These are phyloP conservation scores for Hypotaenidia philippensis DNA, from an alignment of 2,797 vertebrate species.

Conservation along the genomic window DNA sequence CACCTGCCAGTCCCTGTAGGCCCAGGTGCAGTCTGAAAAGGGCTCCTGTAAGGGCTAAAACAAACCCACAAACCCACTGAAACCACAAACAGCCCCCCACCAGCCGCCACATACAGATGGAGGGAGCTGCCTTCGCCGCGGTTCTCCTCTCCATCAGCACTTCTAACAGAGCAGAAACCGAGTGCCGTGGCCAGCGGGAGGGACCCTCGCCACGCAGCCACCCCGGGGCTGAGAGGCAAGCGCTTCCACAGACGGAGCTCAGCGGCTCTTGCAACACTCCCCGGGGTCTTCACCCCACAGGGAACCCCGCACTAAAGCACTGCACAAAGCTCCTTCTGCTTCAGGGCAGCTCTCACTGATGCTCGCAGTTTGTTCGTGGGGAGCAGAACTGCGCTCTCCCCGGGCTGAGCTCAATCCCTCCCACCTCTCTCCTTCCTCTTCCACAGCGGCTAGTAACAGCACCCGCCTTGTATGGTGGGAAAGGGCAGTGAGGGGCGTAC, in stretches of 20 bases:
- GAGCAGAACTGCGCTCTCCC: background rate
- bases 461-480: background rate
- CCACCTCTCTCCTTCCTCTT: background rate
- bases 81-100: background rate
- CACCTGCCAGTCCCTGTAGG: conserved; percentile 85
- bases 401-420: background rate
- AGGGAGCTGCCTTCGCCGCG: background rate
- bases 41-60: conserved; percentile 88
- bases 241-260: too few species aligned
- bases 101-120: rapidly evolving
- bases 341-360: background rate
- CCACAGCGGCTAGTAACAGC: background rate
- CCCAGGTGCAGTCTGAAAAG: conserved; percentile 92
- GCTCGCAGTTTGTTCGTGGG: too few species aligned
- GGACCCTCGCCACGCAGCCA: background rate
- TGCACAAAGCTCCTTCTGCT: background rate
- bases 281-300: too few species aligned
- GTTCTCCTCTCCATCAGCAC: background rate
- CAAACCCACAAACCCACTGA: background rate
- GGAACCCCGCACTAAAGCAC: background rate
- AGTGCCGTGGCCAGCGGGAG: background rate
- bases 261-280: too few species aligned
- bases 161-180: background rate
- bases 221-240: too few species aligned
- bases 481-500: background rate